phyloP scores from a whole-genome alignment of 2,888 invertebrate species.

The Alviniconcha strummeri region DNA sequence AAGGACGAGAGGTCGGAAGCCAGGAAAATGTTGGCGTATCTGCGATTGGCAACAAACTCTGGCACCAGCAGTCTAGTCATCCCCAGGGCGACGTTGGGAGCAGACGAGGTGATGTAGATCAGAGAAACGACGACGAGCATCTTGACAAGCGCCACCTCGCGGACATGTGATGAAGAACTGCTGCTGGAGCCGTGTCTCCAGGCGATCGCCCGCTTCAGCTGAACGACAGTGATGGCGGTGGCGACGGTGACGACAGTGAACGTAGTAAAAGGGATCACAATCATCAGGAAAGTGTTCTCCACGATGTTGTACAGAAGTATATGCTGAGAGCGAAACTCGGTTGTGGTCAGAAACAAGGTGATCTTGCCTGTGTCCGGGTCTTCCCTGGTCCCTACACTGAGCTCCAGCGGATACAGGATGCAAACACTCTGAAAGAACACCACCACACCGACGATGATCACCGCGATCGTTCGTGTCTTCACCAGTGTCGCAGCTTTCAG shows the following conservation, averaged over 20 bases:
- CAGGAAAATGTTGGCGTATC: constrained; percentile 29
- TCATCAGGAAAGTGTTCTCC: constrained; percentile 23
- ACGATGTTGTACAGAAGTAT: constrained; percentile 14
- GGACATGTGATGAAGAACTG: background rate
- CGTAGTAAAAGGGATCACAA: constrained; percentile 11
- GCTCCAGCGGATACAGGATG: constrained; percentile 22
- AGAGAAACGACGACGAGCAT: constrained; percentile 28
- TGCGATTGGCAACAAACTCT: background rate
- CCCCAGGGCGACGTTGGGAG: constrained; percentile 30
- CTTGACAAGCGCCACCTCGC: background rate
- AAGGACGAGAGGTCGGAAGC: background rate
- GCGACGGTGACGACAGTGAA: background rate
- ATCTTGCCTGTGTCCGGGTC: background rate
- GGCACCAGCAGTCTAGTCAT: background rate
- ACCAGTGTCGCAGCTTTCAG: constrained; percentile 20
- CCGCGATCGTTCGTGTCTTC: constrained; percentile 22
- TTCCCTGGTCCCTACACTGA: background rate
- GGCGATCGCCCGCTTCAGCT: constrained; percentile 17
- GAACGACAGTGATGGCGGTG: constrained; percentile 25
- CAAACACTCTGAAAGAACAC: background rate
- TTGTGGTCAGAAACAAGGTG: constrained; percentile 3
- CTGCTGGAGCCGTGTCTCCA: constrained; percentile 20
- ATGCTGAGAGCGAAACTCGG: background rate
- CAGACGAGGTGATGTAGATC: constrained; percentile 23
- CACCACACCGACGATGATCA: background rate